Percentiles rank a stretch among this genome's conserved stretches.
Evolutionary conservation across 2,797 vertebrate species (phyloP).

Genomic region (Anas bernieri): DNA sequence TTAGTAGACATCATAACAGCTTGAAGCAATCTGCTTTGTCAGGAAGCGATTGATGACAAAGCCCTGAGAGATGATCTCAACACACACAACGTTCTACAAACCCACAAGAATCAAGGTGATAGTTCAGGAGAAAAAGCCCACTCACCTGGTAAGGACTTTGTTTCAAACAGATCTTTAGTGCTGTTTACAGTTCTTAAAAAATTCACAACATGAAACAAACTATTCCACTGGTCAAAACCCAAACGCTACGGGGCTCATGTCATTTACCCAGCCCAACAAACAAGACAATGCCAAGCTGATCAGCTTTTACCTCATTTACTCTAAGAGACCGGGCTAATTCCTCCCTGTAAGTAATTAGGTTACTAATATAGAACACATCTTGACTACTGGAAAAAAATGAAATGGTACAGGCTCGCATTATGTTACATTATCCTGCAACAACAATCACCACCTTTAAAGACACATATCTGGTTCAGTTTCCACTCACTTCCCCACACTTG

Average conservation of each 20-base stretch:
- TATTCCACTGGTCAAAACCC: neutral
- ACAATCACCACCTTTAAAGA: neutral
- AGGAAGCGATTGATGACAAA: neutral
- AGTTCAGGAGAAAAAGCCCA: neutral
- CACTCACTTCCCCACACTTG: neutral
- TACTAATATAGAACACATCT: constrained; percentile 52
- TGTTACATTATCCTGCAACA: neutral
- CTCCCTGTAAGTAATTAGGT: constrained; percentile 37
- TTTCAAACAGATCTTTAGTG: neutral
- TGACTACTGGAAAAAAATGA: constrained; percentile 1
- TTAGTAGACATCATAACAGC: neutral
- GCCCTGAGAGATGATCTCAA: neutral
- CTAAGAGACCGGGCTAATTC: constrained; percentile 43
- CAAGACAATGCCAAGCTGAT: constrained; percentile 11
- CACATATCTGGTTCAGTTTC: neutral
- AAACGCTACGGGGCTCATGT: neutral
- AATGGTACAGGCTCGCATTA: neutral
- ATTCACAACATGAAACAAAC: neutral
- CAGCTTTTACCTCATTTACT: constrained; percentile 45
- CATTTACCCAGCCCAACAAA: neutral
- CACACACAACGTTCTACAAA: neutral
- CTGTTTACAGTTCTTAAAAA: neutral
- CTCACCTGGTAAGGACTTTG: neutral
- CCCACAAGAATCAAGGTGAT: neutral
- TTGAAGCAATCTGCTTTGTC: neutral